Percentiles rank a stretch among this genome's conserved stretches.
Evolutionary conservation across 2,113 vertebrate species (phyloP).

Genomic region (Mesembrinibis cayennensis): DNA sequence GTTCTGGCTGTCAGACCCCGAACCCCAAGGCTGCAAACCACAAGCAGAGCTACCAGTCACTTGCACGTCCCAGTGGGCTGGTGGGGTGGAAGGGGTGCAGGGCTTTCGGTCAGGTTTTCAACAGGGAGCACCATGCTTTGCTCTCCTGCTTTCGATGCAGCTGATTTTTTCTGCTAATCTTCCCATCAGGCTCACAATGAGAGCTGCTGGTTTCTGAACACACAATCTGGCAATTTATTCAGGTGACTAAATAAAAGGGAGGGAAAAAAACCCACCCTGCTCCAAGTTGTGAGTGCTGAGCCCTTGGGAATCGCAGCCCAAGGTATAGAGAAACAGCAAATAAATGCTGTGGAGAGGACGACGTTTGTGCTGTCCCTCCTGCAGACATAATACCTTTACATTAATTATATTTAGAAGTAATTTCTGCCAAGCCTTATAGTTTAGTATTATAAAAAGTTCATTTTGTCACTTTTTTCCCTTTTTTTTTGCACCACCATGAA

Average conservation of each 20-base stretch:
- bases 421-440: background rate
- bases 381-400: background rate
- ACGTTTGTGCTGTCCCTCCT: background rate
- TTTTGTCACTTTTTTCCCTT: background rate
- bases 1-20: background rate
- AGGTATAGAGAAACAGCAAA: background rate
- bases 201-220: background rate
- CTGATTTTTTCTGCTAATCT: background rate
- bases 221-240: background rate
- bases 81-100: background rate
- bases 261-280: background rate
- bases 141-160: background rate
- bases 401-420: background rate
- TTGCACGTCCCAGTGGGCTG: fast-evolving
- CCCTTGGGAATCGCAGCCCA: background rate
- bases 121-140: background rate
- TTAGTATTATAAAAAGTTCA: background rate
- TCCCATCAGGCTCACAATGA: background rate
- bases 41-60: background rate
- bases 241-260: background rate
- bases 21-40: background rate
- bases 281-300: background rate
- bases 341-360: background rate
- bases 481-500: background rate
- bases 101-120: fast-evolving